phyloP scores from a whole-genome alignment of 2,888 invertebrate species.

The Chromoteleia sp. region DNA sequence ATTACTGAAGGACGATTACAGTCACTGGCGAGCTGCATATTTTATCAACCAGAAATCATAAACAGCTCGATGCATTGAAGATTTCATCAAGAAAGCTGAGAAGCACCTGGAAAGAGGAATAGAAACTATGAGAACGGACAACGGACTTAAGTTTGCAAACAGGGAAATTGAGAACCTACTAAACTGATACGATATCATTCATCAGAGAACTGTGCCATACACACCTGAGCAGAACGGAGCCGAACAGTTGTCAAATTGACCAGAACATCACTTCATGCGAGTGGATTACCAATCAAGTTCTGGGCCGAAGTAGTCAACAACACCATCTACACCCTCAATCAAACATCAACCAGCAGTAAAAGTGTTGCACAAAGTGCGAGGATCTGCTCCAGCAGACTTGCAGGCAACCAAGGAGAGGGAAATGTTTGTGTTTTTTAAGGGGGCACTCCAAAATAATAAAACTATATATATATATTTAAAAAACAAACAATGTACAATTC shows the following conservation, averaged over 20 bases:
- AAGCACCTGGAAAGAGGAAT: slow-evolving; percentile 4
- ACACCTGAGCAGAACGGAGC: slow-evolving; percentile 68
- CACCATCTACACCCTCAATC: slow-evolving; percentile 36
- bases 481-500: no score
- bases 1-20: slow-evolving; percentile 53
- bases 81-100: slow-evolving; percentile 32
- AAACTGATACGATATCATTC: slow-evolving; percentile 29
- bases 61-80: slow-evolving; percentile 16
- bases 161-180: slow-evolving; percentile 41
- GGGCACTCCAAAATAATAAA: no score
- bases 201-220: slow-evolving; percentile 57
- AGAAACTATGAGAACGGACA: background rate
- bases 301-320: slow-evolving; percentile 39
- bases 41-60: slow-evolving; percentile 60
- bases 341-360: slow-evolving; percentile 28
- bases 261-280: slow-evolving; percentile 31
- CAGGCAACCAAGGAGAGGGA: no score
- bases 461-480: no score
- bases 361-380: no score
- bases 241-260: slow-evolving; percentile 58
- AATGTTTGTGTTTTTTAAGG: no score
- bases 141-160: slow-evolving; percentile 57
- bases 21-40: slow-evolving; percentile 36
- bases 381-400: no score
- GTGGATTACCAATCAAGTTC: slow-evolving; percentile 6